A percentile compares a stretch with the other conserved stretches of the same genome.
Evolutionary conservation across 2,113 vertebrate species (phyloP).

Genomic region (Scolopax mira): DNA sequence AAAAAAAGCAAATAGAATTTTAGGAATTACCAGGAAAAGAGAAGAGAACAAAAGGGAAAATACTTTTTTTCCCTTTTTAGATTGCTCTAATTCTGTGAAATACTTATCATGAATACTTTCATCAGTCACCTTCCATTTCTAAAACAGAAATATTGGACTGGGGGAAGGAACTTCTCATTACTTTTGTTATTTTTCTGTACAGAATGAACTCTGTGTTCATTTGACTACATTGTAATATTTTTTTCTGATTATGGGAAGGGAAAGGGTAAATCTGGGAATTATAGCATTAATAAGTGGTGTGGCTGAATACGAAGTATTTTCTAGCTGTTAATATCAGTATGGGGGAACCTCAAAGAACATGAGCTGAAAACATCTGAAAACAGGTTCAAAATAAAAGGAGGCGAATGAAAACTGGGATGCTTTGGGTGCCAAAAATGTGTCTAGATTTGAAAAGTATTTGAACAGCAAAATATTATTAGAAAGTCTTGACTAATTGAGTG

Average conservation of each 20-base stretch:
- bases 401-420: background rate
- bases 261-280: background rate
- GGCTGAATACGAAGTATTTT: background rate
- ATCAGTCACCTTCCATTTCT: background rate
- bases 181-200: background rate
- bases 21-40: background rate
- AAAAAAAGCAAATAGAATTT: background rate
- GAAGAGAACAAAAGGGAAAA: background rate
- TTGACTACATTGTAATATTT: background rate
- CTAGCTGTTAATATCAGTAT: background rate
- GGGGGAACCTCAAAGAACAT: background rate
- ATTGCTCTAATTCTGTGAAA: background rate
- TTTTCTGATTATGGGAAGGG: background rate
- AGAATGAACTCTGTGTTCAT: background rate
- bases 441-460: background rate
- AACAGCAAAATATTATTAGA: background rate
- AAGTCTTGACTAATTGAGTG: background rate
- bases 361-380: background rate
- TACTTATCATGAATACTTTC: background rate
- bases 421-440: background rate
- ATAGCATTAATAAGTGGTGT: background rate
- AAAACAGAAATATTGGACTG: background rate
- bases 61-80: no score
- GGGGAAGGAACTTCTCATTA: background rate
- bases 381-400: background rate